Evolutionary conservation across 2,797 vertebrate species (phyloP), one percentile per base, ranked within the genome.

Genomic region (Coregonus sp.): DNA sequence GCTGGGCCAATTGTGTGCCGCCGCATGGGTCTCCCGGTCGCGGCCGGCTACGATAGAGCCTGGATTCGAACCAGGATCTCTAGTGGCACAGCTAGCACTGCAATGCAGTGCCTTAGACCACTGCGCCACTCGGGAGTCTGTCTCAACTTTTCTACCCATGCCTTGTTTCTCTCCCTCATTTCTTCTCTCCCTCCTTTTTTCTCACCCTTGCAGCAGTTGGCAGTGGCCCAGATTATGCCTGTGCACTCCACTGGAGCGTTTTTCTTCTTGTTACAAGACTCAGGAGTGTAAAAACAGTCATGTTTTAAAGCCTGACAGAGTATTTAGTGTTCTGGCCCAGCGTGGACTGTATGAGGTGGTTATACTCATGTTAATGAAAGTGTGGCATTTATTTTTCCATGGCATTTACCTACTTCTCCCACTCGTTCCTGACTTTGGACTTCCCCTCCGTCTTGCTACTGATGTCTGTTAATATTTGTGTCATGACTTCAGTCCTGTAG

Each of bases 171-270:
- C 59, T 37, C 73, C 63, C 59, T 54, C 40, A 59, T 37, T 70
- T 16, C 65, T 69, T 77, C 33, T 73, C 54, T 52, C 51, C 15
- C 51, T 52, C 51, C 15, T 15, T 14, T 15, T 14, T 2, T 52
- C 51, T 52, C 51, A 31, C 37, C 73, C 47, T 75, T 29, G 74
- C 70, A 67, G 5, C 35, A 70, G 69, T 74, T 84, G 85, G 77
- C 72, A 1, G 25, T 1, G 72, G 37, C 50, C 82, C 82, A 83
- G 56, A 29, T 47, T 75, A 81, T 63, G 66, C 83, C 79, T 73
- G 47, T 72, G 59, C 75, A 75, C 51, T 68, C 72, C 63, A 54
- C 31, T 72, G 6, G 56, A 40, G 29, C 33, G 29, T 54, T 20
- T 51, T 54, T 31, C 59, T 68, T 76, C 75, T 80, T 78, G 75